Percentiles rank a stretch among this genome's conserved stretches.
Conservation (phyloP, 2,888 invertebrate genomes). For the Chesias legatella region DNA sequence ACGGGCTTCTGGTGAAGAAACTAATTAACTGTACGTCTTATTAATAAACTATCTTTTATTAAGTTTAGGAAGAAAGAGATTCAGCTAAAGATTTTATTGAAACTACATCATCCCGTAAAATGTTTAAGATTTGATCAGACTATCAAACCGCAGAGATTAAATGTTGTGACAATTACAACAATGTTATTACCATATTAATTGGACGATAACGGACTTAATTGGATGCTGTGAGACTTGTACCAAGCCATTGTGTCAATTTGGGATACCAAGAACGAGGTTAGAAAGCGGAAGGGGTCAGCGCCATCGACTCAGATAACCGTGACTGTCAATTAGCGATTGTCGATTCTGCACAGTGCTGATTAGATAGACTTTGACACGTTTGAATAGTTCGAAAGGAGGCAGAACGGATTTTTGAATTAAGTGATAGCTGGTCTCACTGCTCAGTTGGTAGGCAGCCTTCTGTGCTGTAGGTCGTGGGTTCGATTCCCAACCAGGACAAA, state of each 20-base stretch:
- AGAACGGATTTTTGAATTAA: no score
- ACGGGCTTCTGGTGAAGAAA: no score
- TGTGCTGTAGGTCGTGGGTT: no score
- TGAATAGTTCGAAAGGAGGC: no score
- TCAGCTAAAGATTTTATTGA: no score
- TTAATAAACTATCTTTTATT: no score
- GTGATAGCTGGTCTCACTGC: no score
- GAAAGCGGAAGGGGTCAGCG: constrained; percentile 21
- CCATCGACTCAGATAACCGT: neutral
- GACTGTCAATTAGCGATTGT: constrained; percentile 5
- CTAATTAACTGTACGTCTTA: no score
- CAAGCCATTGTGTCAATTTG: constrained; percentile 17
- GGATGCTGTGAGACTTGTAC: constrained; percentile 11
- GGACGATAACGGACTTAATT: constrained; percentile 14
- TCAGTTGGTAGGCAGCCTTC: no score
- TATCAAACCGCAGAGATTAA: neutral
- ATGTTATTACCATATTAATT: constrained; percentile 12
- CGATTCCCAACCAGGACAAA: no score
- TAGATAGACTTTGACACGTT: constrained; percentile 9
- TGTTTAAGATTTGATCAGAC: neutral
- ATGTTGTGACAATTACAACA: constrained; percentile 7
- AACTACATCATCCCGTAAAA: neutral
- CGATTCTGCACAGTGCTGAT: constrained; percentile 1
- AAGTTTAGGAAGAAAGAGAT: no score
- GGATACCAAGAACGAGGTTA: constrained; percentile 5